Percentiles rank a stretch among this genome's conserved stretches.
Evolutionary conservation across 2,797 vertebrate genomes (phyloP).

Genomic region (Enteromius mattozi): DNA sequence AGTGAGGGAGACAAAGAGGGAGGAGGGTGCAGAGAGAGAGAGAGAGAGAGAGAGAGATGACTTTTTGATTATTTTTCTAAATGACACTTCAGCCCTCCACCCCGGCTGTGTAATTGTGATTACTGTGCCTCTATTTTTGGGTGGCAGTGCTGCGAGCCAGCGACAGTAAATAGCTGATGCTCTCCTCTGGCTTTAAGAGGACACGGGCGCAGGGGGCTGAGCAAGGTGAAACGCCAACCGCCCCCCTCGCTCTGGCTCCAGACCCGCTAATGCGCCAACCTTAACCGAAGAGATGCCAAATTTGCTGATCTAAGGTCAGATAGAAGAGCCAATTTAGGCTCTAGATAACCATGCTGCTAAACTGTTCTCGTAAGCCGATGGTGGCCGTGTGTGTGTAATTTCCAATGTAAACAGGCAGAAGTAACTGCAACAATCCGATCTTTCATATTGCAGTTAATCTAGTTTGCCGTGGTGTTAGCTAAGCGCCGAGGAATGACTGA

Average conservation of each 20-base stretch:
- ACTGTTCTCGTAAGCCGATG: neutral
- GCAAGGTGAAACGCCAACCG: slow-evolving; percentile 57
- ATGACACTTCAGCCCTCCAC: slow-evolving; percentile 68
- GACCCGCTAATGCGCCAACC: slow-evolving; percentile 26
- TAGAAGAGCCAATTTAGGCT: slow-evolving; percentile 26
- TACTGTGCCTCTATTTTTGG: slow-evolving; percentile 69
- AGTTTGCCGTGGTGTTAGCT: slow-evolving; percentile 53
- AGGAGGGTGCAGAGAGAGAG: slow-evolving; percentile 38
- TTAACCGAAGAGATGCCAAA: slow-evolving; percentile 9
- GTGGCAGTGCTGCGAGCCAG: slow-evolving; percentile 54
- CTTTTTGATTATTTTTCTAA: slow-evolving; percentile 70
- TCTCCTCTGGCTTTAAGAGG: slow-evolving; percentile 56
- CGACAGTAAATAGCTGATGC: slow-evolving; percentile 59
- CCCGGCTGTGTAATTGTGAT: slow-evolving; percentile 68
- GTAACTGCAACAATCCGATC: slow-evolving; percentile 57
- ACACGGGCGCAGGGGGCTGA: slow-evolving; percentile 44
- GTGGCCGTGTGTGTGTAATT: slow-evolving; percentile 31
- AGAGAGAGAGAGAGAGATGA: slow-evolving; percentile 58
- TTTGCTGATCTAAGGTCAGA: slow-evolving; percentile 34
- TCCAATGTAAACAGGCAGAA: slow-evolving; percentile 59
- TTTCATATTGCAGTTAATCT: slow-evolving; percentile 57
- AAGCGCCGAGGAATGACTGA: slow-evolving; percentile 55
- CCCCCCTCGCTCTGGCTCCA: slow-evolving; percentile 13
- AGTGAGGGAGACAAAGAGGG: slow-evolving; percentile 11
- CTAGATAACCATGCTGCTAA: neutral